Percentiles rank a stretch among this genome's conserved stretches.
Conservation (phyloP, 2,797 vertebrate species). For the Tapera naevia region DNA sequence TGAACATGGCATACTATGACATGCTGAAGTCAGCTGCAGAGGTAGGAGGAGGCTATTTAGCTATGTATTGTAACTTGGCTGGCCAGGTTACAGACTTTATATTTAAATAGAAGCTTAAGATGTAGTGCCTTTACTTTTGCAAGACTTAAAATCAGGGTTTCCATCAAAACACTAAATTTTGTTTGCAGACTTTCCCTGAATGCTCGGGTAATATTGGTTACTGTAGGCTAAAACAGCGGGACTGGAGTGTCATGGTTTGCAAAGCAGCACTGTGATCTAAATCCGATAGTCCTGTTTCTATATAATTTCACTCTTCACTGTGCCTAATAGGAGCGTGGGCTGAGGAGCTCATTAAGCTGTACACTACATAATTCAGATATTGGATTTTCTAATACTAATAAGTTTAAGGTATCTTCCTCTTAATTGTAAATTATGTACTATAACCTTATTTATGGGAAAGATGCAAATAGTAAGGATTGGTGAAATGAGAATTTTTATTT, state of each 20-base stretch:
- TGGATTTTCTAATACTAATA: not conserved
- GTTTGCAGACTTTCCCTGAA: constrained; percentile 52
- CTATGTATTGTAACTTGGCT: constrained; percentile 81
- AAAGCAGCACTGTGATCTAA: not conserved
- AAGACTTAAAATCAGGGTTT: not conserved
- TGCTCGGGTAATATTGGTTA: constrained; percentile 77
- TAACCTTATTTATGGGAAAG: constrained; percentile 41
- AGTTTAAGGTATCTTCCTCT: not conserved
- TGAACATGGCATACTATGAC: not conserved
- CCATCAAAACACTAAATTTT: not conserved
- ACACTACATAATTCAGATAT: not conserved
- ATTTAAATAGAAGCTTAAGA: constrained; percentile 50
- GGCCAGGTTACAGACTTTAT: constrained; percentile 83
- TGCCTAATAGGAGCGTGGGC: not conserved
- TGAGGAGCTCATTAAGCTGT: not conserved
- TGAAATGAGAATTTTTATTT: constrained; percentile 11
- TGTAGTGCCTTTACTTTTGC: constrained; percentile 56
- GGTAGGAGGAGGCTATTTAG: not conserved
- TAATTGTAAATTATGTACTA: constrained; percentile 3
- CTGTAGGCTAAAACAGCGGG: constrained; percentile 23
- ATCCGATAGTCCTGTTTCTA: not conserved
- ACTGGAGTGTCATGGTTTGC: not conserved
- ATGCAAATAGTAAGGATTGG: constrained; percentile 21
- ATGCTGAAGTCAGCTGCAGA: not conserved
- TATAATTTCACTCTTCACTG: not conserved